Percentiles rank a stretch among this genome's conserved stretches.
phyloP scores from a whole-genome alignment of 2,113 vertebrate genomes.

The Nyctereutes procyonoides region DNA sequence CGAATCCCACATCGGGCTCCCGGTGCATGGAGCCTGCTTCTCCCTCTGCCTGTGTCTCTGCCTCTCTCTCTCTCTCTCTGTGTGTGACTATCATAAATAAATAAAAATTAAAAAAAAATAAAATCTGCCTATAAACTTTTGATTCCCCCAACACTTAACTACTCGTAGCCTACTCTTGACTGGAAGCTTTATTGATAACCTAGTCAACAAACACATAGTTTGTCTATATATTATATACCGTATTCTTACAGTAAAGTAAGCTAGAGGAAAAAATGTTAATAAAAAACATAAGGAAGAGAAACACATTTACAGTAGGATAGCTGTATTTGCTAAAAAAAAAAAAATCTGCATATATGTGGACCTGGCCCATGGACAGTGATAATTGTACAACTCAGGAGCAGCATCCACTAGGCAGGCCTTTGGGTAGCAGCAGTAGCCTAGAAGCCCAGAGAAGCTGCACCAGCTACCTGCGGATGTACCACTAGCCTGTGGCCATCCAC shows the following conservation, averaged over 20 bases:
- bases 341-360: neutral
- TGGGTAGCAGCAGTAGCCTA: neutral
- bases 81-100: too few species aligned
- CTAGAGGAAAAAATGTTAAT: neutral
- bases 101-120: too few species aligned
- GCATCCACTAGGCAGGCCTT: neutral
- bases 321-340: neutral
- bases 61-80: too few species aligned
- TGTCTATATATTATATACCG: neutral
- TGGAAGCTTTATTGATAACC: neutral
- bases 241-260: neutral
- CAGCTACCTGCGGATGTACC: neutral
- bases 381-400: neutral
- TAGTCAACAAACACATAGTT: neutral
- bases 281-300: neutral
- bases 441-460: neutral
- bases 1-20: too few species aligned
- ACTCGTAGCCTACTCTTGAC: neutral
- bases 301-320: neutral
- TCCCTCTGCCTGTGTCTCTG: too few species aligned
- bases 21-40: too few species aligned
- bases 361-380: neutral
- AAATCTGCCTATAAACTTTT: neutral
- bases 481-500: neutral
- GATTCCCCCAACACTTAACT: neutral